phyloP scores from a whole-genome alignment of 2,113 vertebrate species.

The Chaenocephalus aceratus region DNA sequence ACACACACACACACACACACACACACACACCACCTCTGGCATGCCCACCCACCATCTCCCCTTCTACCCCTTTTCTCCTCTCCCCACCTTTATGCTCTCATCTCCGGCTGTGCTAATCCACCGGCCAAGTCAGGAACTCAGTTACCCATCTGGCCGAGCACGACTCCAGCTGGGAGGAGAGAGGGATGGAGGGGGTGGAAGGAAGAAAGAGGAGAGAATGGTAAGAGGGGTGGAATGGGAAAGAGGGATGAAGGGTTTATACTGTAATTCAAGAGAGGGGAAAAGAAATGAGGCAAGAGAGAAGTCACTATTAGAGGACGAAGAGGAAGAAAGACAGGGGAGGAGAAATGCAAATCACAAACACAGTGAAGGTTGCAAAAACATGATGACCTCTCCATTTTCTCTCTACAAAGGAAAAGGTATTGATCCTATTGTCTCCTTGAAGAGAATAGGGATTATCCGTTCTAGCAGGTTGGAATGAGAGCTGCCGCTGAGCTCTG shows the following conservation, averaged over 20 bases:
- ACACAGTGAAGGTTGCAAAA: constrained; percentile 16
- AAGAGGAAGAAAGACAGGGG: background rate
- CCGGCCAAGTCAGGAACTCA: constrained; percentile 83
- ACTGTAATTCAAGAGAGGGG: constrained; percentile 13
- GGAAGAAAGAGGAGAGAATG: constrained; percentile 62
- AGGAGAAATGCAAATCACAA: constrained; percentile 10
- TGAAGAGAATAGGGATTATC: constrained; percentile 44
- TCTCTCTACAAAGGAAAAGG: constrained; percentile 16
- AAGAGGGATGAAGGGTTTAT: constrained; percentile 68
- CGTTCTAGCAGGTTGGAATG: constrained; percentile 38
- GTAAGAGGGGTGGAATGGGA: constrained; percentile 78
- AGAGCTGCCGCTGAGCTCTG: constrained; percentile 47
- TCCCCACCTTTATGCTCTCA: constrained; percentile 66
- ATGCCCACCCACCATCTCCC: constrained; percentile 71
- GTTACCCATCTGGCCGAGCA: constrained; percentile 87
- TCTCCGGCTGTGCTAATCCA: constrained; percentile 81
- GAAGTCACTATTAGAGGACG: background rate
- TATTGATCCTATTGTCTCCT: constrained; percentile 45
- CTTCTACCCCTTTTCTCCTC: constrained; percentile 45
- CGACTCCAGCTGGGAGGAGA: constrained; percentile 83
- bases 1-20: constrained; percentile 20
- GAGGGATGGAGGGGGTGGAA: constrained; percentile 80
- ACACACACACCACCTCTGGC: constrained; percentile 63
- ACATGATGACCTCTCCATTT: constrained; percentile 26
- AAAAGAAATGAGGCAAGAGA: constrained; percentile 8